Evolutionary conservation across 2,888 invertebrate species (phyloP).

Genomic region (Nemapogon koenigi): DNA sequence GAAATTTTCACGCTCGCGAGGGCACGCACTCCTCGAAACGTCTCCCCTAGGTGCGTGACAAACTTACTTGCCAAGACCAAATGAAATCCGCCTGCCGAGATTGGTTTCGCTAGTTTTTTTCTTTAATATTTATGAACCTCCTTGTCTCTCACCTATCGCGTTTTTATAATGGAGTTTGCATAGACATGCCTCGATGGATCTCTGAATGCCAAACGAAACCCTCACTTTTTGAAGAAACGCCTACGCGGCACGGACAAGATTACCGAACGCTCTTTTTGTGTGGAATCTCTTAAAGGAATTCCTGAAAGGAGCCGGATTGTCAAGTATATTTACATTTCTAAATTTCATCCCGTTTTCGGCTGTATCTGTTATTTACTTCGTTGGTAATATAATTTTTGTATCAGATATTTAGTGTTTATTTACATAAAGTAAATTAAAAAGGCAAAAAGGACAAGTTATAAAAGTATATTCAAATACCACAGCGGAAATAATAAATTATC

Average conservation of each 20-base stretch:
- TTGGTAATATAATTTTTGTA: too few relatives aligned
- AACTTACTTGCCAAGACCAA: slow-evolving; percentile 31
- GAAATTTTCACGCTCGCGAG: slow-evolving; percentile 39
- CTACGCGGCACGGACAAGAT: background rate
- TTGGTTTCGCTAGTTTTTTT: slow-evolving; percentile 49
- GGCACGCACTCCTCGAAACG: slow-evolving; percentile 39
- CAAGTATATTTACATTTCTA: too few relatives aligned
- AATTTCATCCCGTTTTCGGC: too few relatives aligned
- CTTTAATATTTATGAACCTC: slow-evolving; percentile 56
- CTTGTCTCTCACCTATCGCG: slow-evolving; percentile 34
- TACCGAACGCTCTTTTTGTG: background rate
- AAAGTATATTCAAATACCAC: too few relatives aligned
- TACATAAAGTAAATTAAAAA: too few relatives aligned
- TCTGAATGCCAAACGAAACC: slow-evolving; percentile 38
- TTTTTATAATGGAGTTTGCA: slow-evolving; percentile 45
- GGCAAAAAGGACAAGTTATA: too few relatives aligned
- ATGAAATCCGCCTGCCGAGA: slow-evolving; percentile 48
- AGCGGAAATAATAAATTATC: too few relatives aligned
- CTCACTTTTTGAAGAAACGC: background rate
- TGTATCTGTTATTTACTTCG: too few relatives aligned
- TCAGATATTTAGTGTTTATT: too few relatives aligned
- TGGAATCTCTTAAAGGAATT: too few relatives aligned
- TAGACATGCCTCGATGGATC: slow-evolving; percentile 33
- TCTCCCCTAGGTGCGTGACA: slow-evolving; percentile 35
- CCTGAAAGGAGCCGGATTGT: too few relatives aligned